Evolutionary conservation across 2,888 invertebrate species (phyloP).

Genomic region (Xylocampa areola): DNA sequence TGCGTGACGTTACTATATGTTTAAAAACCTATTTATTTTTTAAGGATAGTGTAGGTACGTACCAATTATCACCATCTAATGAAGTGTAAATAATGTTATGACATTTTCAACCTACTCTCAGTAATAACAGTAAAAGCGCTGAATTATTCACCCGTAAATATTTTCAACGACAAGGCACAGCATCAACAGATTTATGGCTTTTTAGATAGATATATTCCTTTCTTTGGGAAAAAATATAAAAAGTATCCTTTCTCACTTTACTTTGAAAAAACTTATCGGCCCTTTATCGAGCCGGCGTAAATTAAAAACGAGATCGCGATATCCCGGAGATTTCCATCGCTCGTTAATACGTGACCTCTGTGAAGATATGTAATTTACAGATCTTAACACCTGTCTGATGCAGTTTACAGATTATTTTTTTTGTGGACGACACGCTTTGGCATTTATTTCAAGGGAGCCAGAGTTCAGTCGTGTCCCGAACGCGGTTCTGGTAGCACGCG

Average conservation of each 20-base stretch:
- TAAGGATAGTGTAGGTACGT: neutral
- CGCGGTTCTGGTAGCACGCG: slow-evolving; percentile 57
- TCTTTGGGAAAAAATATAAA: slow-evolving; percentile 17
- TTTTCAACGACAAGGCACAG: slow-evolving; percentile 15
- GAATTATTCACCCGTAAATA: slow-evolving; percentile 33
- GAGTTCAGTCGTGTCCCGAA: slow-evolving; percentile 53
- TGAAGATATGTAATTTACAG: slow-evolving; percentile 20
- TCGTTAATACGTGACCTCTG: slow-evolving; percentile 34
- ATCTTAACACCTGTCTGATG: slow-evolving; percentile 42
- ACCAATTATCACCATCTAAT: neutral
- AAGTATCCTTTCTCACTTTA: slow-evolving; percentile 28
- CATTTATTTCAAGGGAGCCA: slow-evolving; percentile 27
- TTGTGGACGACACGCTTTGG: slow-evolving; percentile 29
- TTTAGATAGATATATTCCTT: slow-evolving; percentile 23
- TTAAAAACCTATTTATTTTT: slow-evolving; percentile 1
- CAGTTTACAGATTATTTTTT: slow-evolving; percentile 44
- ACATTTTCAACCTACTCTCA: neutral
- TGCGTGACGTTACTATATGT: slow-evolving; percentile 22
- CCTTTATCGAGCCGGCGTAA: slow-evolving; percentile 26
- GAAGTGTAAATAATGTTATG: slow-evolving; percentile 8
- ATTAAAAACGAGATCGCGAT: slow-evolving; percentile 45
- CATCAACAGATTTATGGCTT: slow-evolving; percentile 37
- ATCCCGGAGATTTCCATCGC: slow-evolving; percentile 17
- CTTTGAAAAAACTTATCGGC: slow-evolving; percentile 33
- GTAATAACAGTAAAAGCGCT: slow-evolving; percentile 5